Evolutionary conservation across 2,113 vertebrate genomes (phyloP).

Genomic region (Alexandromys fortis): DNA sequence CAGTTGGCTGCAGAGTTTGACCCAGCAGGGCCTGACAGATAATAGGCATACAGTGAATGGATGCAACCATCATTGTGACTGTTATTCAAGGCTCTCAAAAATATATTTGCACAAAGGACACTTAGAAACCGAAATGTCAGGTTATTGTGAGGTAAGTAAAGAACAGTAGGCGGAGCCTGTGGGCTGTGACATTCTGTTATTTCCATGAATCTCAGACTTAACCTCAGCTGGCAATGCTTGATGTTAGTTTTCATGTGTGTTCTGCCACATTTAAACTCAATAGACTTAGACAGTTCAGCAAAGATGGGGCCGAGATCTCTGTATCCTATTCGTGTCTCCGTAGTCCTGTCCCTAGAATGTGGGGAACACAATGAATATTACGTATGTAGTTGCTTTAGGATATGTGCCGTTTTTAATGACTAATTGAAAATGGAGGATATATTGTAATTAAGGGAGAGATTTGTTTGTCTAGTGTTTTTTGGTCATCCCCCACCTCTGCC

Average conservation of each 20-base stretch:
- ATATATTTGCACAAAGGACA: not conserved
- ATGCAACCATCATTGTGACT: not conserved
- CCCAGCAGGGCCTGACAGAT: not conserved
- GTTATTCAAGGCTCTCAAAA: slow-evolving; percentile 17
- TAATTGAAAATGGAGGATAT: not conserved
- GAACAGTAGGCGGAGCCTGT: not conserved
- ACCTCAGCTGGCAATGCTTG: not conserved
- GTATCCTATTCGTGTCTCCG: not conserved
- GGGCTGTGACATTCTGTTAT: not conserved
- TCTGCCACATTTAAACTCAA: slow-evolving; percentile 21
- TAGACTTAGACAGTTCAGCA: not conserved
- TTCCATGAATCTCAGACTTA: not conserved
- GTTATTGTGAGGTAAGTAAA: not conserved
- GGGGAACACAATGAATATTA: not conserved
- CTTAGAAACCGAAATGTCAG: not conserved
- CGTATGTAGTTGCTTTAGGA: not conserved
- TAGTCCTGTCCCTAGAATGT: not conserved
- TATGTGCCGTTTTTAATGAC: not conserved
- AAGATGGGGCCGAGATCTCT: not conserved
- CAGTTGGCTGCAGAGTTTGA: not conserved
- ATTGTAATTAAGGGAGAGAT: too few species aligned
- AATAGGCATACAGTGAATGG: not conserved
- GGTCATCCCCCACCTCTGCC: too few species aligned
- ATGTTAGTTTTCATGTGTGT: not conserved
- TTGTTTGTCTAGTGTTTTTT: not conserved